phyloP scores from a whole-genome alignment of 2,797 vertebrate genomes.

The Falco biarmicus region DNA sequence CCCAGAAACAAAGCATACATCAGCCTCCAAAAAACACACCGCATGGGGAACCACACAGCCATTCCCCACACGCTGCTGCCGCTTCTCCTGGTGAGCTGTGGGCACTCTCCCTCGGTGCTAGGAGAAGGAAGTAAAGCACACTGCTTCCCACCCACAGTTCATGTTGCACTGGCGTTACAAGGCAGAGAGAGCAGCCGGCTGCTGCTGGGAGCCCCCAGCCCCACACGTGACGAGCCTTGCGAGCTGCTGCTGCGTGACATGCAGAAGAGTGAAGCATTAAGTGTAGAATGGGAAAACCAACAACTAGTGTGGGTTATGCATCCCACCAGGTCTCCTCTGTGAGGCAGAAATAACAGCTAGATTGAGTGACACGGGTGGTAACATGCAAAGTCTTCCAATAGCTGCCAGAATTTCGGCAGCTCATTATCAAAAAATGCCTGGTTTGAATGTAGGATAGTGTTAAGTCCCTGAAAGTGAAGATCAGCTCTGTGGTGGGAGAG shows the following conservation, averaged over 20 bases:
- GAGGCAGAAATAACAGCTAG: not conserved
- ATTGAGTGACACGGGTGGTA: not conserved
- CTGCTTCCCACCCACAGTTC: too few species aligned
- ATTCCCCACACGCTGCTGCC: not conserved
- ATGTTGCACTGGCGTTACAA: too few species aligned
- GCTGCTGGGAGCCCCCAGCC: too few species aligned
- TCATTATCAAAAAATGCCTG: not conserved
- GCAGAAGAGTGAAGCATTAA: not conserved
- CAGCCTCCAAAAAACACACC: not conserved
- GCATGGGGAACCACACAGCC: not conserved
- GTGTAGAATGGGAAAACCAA: not conserved
- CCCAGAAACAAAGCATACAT: not conserved
- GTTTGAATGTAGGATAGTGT: not conserved
- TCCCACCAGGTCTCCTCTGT: not conserved
- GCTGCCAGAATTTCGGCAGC: not conserved
- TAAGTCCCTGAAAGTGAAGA: not conserved
- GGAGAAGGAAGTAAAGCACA: not conserved
- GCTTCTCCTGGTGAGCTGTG: not conserved
- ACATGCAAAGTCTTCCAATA: not conserved
- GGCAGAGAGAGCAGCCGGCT: not conserved
- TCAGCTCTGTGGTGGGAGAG: not conserved
- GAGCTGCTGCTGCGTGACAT: not conserved
- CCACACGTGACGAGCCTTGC: fast-evolving
- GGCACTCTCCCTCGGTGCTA: fast-evolving
- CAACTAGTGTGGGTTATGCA: not conserved